Evolutionary conservation across 2,888 invertebrate genomes (phyloP).

Genomic region (Thecophora atra): DNA sequence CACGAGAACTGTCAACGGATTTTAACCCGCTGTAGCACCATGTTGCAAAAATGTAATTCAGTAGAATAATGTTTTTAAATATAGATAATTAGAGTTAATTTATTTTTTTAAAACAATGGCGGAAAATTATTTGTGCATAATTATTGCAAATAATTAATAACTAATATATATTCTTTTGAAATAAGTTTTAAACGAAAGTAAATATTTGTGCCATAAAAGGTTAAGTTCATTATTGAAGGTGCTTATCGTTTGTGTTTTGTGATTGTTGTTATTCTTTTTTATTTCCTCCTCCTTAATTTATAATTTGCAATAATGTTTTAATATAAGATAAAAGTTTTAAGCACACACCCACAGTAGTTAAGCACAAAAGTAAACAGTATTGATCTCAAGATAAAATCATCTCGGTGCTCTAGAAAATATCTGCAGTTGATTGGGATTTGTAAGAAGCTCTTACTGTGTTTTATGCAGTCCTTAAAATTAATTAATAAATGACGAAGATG

Average conservation of each 20-base stretch:
- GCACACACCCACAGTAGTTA: background rate
- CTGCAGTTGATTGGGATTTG: background rate
- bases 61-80: no score
- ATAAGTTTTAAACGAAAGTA: no score
- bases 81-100: slow-evolving; percentile 2
- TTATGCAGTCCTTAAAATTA: slow-evolving; percentile 14
- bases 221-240: slow-evolving; percentile 12
- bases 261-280: slow-evolving; percentile 11
- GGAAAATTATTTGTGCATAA: no score
- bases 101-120: no score
- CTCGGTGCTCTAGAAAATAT: background rate
- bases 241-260: slow-evolving; percentile 24
- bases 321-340: slow-evolving; percentile 6
- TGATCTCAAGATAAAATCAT: background rate
- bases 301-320: background rate
- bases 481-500: slow-evolving; percentile 56
- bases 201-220: background rate
- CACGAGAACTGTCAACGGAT: slow-evolving; percentile 31
- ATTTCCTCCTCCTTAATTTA: slow-evolving; percentile 19
- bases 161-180: no score
- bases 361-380: background rate
- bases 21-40: no score
- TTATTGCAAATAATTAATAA: no score
- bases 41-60: no score
- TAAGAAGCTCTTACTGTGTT: background rate